Evolutionary conservation across 2,797 vertebrate genomes (phyloP).

Genomic region (Rhabdomys pumilio): DNA sequence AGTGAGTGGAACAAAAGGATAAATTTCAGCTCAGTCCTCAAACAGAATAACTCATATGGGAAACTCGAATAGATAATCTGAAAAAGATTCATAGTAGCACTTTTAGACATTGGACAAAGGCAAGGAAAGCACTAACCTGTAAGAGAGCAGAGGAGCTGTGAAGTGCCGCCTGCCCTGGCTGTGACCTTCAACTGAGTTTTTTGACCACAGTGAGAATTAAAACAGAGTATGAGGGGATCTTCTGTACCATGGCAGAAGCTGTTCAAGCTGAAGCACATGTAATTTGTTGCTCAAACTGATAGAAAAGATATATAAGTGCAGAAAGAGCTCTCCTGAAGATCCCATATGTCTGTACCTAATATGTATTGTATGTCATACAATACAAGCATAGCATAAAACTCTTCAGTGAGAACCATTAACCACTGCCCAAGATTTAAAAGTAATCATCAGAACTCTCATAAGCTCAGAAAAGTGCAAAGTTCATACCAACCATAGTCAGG

Average conservation of each 20-base stretch:
- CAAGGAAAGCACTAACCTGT: not conserved
- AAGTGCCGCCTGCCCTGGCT: not conserved
- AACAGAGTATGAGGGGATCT: not conserved
- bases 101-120: not conserved
- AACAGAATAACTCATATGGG: not conserved
- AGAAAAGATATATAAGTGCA: not conserved
- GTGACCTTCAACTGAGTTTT: not conserved
- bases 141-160: not conserved
- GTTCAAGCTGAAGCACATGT: not conserved
- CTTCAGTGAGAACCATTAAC: not conserved
- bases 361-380: too few relatives aligned
- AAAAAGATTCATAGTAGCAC: not conserved
- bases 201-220: not conserved
- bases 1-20: not conserved
- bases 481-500: not conserved
- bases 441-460: not conserved
- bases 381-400: not conserved
- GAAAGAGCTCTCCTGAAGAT: not conserved
- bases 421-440: not conserved
- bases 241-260: not conserved
- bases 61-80: not conserved
- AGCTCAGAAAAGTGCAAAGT: not conserved
- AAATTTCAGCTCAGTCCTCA: not conserved
- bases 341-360: not conserved
- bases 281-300: not conserved